Conservation (phyloP, 37 sponge, comb jelly and placozoan species). For the Haliclona indistincta region DNA sequence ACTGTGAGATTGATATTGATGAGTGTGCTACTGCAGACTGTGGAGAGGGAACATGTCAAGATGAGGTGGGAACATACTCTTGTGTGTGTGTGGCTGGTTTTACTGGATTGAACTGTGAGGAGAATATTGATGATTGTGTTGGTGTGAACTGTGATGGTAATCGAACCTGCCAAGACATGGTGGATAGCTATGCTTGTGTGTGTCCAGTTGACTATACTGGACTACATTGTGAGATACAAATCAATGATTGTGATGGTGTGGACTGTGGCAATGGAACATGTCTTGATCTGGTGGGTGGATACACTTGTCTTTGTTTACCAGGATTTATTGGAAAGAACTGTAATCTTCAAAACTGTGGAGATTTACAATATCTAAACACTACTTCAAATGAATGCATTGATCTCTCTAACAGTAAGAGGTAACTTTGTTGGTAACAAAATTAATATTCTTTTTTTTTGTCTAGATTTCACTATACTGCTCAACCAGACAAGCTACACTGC, state of each 20-base stretch:
- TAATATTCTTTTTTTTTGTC: too few relatives aligned
- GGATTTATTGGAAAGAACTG: slow-evolving; percentile 40
- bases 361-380: too few relatives aligned
- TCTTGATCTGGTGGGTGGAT: not conserved
- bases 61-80: slow-evolving; percentile 40
- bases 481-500: too few relatives aligned
- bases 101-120: slow-evolving; percentile 37
- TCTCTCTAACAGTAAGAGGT: too few relatives aligned
- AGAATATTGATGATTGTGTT: slow-evolving; percentile 41
- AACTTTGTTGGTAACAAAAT: too few relatives aligned
- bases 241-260: slow-evolving; percentile 12
- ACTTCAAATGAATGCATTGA: too few relatives aligned
- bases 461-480: too few relatives aligned
- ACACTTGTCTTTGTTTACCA: slow-evolving; percentile 24
- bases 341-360: too few relatives aligned
- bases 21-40: slow-evolving; percentile 56
- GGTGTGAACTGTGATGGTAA: slow-evolving; percentile 26
- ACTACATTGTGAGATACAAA: slow-evolving; percentile 12
- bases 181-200: slow-evolving; percentile 23
- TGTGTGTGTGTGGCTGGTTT: slow-evolving; percentile 58
- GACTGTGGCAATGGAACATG: slow-evolving; percentile 51
- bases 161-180: slow-evolving; percentile 44
- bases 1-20: slow-evolving; percentile 8
- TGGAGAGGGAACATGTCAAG: slow-evolving; percentile 34
- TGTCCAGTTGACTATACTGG: slow-evolving; percentile 45